Conservation (phyloP, 2,888 invertebrate genomes). For the Maniola hyperantus region DNA sequence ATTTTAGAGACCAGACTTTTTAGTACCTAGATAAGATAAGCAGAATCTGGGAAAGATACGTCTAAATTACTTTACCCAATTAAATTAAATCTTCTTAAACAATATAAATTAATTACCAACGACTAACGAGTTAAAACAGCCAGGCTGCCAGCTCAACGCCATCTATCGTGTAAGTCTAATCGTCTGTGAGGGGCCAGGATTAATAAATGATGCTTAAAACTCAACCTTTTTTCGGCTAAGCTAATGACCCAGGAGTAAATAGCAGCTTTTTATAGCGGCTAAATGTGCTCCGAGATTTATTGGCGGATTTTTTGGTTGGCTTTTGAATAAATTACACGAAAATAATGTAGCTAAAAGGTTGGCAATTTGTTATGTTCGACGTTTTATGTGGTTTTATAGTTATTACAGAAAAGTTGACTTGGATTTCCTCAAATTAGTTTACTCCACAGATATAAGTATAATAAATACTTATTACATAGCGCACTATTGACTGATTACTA, state of each 20-base stretch:
- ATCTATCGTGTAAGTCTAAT: constrained; percentile 68
- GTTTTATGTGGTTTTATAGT: too few relatives aligned
- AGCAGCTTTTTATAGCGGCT: constrained; percentile 65
- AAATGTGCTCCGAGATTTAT: constrained; percentile 57
- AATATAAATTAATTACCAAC: constrained; percentile 32
- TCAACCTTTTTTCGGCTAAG: constrained; percentile 78
- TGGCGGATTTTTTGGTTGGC: constrained; percentile 57
- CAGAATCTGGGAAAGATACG: not conserved
- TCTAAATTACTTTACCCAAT: constrained; percentile 1
- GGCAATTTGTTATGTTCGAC: not conserved
- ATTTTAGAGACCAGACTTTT: too few relatives aligned
- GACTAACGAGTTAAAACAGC: constrained; percentile 26
- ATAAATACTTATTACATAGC: too few relatives aligned
- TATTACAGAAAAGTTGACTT: not conserved
- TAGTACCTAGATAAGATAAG: too few relatives aligned
- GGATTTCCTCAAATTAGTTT: not conserved
- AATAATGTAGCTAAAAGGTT: constrained; percentile 11
- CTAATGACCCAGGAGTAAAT: constrained; percentile 76
- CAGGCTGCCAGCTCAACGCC: constrained; percentile 25
- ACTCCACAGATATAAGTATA: too few relatives aligned
- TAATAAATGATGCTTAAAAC: constrained; percentile 79
- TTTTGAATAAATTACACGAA: constrained; percentile 62
- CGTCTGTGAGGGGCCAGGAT: constrained; percentile 66
- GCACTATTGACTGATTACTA: too few relatives aligned
- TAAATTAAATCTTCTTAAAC: constrained; percentile 19